A percentile compares a stretch with the other conserved stretches of the same genome.
These are phyloP conservation scores for Spodoptera exigua DNA, from an alignment of 2,888 invertebrate species.

Conservation along the genomic window DNA sequence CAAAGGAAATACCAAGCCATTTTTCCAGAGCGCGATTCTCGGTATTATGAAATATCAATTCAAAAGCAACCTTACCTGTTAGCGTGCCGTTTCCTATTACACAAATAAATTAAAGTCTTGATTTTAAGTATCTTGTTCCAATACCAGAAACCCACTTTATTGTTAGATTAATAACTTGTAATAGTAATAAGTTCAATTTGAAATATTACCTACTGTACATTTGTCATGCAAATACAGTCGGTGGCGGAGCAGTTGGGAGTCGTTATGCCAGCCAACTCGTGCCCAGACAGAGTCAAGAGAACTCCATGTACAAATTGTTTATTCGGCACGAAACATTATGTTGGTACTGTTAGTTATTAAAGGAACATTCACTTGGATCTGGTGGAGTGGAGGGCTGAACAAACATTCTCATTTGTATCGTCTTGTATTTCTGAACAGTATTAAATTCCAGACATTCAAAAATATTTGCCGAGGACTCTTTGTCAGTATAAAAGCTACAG, in stretches of 20 bases:
- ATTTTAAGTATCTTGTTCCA: constrained; percentile 41
- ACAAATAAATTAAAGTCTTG: constrained; percentile 36
- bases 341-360: constrained; percentile 26
- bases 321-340: constrained; percentile 21
- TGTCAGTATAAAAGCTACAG: constrained; percentile 16
- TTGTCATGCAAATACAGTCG: constrained; percentile 53
- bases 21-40: constrained; percentile 1
- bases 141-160: constrained; percentile 39
- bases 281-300: constrained; percentile 41
- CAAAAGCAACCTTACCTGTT: constrained; percentile 15
- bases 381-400: constrained; percentile 17
- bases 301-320: constrained; percentile 43
- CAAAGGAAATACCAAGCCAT: constrained; percentile 5
- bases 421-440: constrained; percentile 34
- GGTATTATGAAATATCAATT: too few relatives aligned
- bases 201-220: constrained; percentile 43
- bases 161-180: constrained; percentile 49
- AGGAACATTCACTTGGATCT: constrained; percentile 28
- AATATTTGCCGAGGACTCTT: constrained; percentile 6
- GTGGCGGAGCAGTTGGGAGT: constrained; percentile 32
- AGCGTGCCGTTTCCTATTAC: constrained; percentile 21
- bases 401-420: constrained; percentile 33
- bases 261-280: constrained; percentile 39
- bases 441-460: constrained; percentile 12
- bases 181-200: constrained; percentile 47